phyloP scores from a whole-genome alignment of 2,888 invertebrate species.

The Chirona hameri region DNA sequence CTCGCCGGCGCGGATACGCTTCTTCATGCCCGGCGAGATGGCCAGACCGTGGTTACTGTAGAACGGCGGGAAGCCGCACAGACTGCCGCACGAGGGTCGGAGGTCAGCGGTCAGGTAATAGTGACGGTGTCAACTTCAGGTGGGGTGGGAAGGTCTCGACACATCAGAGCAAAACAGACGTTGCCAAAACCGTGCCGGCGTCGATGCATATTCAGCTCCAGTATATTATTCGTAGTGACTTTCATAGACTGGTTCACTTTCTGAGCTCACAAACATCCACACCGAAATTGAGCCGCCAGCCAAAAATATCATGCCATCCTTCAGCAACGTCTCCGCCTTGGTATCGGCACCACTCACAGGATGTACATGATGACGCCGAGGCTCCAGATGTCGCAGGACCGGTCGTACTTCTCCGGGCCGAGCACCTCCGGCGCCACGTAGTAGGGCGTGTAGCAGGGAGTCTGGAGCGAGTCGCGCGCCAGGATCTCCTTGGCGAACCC shows the following conservation, averaged over 20 bases:
- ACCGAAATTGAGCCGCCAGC: too few relatives aligned
- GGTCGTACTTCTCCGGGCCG: constrained; percentile 96
- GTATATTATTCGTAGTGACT: too few relatives aligned
- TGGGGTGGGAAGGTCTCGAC: too few relatives aligned
- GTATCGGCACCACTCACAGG: constrained; percentile 58
- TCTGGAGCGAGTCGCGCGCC: constrained; percentile 82
- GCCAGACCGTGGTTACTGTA: constrained; percentile 96
- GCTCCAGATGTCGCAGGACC: constrained; percentile 99
- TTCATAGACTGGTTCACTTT: too few relatives aligned
- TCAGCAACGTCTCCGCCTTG: too few relatives aligned
- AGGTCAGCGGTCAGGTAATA: too few relatives aligned
- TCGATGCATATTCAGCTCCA: too few relatives aligned
- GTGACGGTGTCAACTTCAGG: too few relatives aligned
- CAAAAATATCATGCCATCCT: too few relatives aligned
- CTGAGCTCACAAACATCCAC: too few relatives aligned
- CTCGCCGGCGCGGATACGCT: constrained; percentile 88
- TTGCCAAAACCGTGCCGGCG: too few relatives aligned
- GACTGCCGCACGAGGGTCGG: constrained; percentile 43
- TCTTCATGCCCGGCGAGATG: constrained; percentile 99
- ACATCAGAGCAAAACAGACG: too few relatives aligned
- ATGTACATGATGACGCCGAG: constrained; percentile 99
- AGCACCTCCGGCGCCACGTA: constrained; percentile 91
- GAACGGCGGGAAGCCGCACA: constrained; percentile 98
- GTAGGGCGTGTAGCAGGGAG: constrained; percentile 98
- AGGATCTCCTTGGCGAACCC: constrained; percentile 96